Conservation (phyloP, 2,797 vertebrate genomes). For the Hydrophis major region DNA sequence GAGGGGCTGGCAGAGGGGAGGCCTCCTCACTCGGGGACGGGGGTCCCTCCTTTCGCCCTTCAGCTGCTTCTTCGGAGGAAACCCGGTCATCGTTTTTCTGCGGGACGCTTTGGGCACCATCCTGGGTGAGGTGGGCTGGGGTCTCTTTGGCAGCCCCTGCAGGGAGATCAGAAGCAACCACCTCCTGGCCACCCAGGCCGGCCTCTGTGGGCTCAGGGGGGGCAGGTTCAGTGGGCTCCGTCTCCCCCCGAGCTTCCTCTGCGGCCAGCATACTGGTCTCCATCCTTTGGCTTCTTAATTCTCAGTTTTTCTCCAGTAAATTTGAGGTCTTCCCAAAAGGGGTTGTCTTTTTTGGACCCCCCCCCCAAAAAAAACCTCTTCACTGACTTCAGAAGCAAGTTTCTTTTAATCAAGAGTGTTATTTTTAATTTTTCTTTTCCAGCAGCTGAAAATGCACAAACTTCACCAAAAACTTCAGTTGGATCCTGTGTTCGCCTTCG, state of each 20-base stretch:
- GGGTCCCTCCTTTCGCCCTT: neutral
- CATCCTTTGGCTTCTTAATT: neutral
- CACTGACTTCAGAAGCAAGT: neutral
- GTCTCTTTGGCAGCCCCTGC: neutral
- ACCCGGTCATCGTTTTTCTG: neutral
- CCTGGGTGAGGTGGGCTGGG: neutral
- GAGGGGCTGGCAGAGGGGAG: fast-evolving
- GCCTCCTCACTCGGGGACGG: fast-evolving
- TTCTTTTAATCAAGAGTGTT: too few relatives aligned
- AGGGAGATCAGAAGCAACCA: neutral
- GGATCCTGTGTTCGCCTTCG: neutral
- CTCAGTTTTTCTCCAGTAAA: neutral
- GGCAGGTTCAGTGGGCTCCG: neutral
- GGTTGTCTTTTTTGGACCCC: neutral
- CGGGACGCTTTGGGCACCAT: neutral
- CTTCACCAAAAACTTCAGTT: neutral
- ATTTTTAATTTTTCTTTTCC: neutral
- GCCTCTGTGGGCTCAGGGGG: neutral
- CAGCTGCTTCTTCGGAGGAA: too few relatives aligned
- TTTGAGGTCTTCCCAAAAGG: neutral
- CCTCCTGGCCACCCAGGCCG: fast-evolving
- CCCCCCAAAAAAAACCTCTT: neutral
- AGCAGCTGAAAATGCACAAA: neutral
- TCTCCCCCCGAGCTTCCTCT: neutral
- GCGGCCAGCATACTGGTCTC: neutral